Conservation (phyloP, 1,140 invertebrate species). For the Mamestra configurata region DNA sequence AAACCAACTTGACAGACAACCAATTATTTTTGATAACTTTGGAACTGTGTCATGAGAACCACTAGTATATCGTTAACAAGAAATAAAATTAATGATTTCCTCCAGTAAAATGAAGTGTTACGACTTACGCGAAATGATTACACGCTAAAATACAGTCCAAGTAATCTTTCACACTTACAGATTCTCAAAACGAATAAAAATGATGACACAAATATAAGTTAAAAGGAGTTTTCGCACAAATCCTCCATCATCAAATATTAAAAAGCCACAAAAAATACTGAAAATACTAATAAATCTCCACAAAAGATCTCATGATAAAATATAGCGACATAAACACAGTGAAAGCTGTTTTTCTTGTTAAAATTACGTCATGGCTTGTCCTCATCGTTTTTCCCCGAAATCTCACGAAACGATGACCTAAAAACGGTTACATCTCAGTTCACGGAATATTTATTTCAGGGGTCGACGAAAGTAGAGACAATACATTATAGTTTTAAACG, state of each 20-base stretch:
- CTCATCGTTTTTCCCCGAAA: conserved; percentile 30
- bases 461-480: not conserved
- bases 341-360: conserved; percentile 28
- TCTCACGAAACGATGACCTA: conserved; percentile 6
- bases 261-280: conserved; percentile 1
- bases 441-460: conserved; percentile 1
- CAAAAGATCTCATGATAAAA: conserved; percentile 12
- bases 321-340: not conserved
- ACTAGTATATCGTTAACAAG: too few species aligned
- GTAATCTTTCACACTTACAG: not conserved
- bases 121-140: not conserved
- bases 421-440: conserved; percentile 11
- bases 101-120: too few species aligned
- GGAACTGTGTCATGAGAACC: too few species aligned
- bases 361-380: not conserved
- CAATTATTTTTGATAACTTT: too few species aligned
- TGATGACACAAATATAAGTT: not conserved
- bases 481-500: not conserved
- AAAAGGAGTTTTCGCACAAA: not conserved
- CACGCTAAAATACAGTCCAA: not conserved
- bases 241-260: not conserved
- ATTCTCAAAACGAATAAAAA: not conserved
- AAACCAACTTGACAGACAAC: too few species aligned
- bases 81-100: too few species aligned
- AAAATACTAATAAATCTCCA: conserved; percentile 14